Evolutionary conservation across 2,888 invertebrate genomes (phyloP).

Genomic region (Falcaria lacertinaria): DNA sequence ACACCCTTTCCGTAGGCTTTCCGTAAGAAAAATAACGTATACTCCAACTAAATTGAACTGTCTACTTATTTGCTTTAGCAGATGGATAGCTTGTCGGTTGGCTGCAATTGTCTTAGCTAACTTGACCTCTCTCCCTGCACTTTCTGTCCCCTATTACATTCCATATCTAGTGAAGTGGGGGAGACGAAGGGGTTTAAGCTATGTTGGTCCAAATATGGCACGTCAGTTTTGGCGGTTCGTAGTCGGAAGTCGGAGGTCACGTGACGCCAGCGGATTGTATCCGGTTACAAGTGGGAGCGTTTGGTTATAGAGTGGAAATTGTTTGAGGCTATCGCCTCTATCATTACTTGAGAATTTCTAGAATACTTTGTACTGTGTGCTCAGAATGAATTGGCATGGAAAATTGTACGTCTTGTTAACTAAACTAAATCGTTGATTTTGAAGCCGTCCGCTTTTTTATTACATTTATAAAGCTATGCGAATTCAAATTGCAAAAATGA

Average conservation of each 20-base stretch:
- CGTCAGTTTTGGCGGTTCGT: constrained; percentile 46
- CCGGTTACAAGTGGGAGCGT: constrained; percentile 40
- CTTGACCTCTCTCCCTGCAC: constrained; percentile 15
- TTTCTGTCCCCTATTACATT: background rate
- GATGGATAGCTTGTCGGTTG: constrained; percentile 53
- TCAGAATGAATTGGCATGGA: too few species aligned
- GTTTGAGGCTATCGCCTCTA: constrained; percentile 12
- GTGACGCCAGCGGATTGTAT: constrained; percentile 47
- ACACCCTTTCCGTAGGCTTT: background rate
- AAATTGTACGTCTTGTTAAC: too few species aligned
- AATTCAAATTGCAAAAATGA: too few species aligned
- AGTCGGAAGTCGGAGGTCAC: constrained; percentile 57
- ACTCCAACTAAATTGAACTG: constrained; percentile 48
- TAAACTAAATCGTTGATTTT: too few species aligned
- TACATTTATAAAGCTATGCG: too few species aligned
- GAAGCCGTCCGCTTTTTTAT: too few species aligned
- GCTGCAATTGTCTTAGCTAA: constrained; percentile 26
- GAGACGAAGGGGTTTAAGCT: constrained; percentile 12
- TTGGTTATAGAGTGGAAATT: constrained; percentile 24
- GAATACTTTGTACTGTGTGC: background rate
- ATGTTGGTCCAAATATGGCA: constrained; percentile 34
- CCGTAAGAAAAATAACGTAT: constrained; percentile 11
- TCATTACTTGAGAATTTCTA: background rate
- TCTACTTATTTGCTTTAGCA: constrained; percentile 55
- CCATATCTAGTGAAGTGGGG: background rate